These are phyloP conservation scores for Lithophane semibrunnea DNA, from an alignment of 2,888 invertebrate genomes.

Conservation along the genomic window DNA sequence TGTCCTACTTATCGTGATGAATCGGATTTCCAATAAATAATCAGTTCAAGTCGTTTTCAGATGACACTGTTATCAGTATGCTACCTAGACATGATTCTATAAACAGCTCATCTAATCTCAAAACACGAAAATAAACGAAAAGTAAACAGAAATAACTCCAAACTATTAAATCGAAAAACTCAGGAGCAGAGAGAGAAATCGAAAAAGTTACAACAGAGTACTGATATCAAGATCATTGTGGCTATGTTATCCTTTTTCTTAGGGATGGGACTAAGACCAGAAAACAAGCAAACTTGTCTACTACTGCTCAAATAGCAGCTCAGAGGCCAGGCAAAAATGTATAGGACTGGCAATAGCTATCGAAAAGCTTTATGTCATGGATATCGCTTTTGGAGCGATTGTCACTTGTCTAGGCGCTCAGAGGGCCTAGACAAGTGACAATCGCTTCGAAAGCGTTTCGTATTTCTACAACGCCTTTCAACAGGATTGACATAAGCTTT, in stretches of 20 bases:
- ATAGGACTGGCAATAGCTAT: too few species aligned
- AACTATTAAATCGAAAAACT: slow-evolving; percentile 55
- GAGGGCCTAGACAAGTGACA: too few species aligned
- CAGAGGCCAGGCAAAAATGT: too few species aligned
- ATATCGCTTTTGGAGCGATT: too few species aligned
- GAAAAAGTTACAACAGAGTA: slow-evolving; percentile 61
- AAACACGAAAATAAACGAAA: neutral
- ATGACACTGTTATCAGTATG: neutral
- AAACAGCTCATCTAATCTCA: slow-evolving; percentile 7
- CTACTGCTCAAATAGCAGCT: too few species aligned
- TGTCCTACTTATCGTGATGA: slow-evolving; percentile 17
- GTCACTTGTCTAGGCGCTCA: too few species aligned
- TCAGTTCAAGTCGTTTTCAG: neutral
- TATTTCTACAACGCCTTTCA: too few species aligned
- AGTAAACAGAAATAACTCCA: slow-evolving; percentile 1
- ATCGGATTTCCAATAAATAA: slow-evolving; percentile 1
- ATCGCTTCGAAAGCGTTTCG: too few species aligned
- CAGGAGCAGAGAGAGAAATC: slow-evolving; percentile 41
- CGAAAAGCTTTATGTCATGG: too few species aligned
- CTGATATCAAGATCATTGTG: slow-evolving; percentile 59
- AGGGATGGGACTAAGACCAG: slow-evolving; percentile 26
- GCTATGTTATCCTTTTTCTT: slow-evolving; percentile 56
- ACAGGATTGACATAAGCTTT: too few species aligned
- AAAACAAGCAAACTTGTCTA: too few species aligned
- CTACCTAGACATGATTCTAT: slow-evolving; percentile 8